Conservation (phyloP, 2,113 vertebrate genomes). For the Mola mola region DNA sequence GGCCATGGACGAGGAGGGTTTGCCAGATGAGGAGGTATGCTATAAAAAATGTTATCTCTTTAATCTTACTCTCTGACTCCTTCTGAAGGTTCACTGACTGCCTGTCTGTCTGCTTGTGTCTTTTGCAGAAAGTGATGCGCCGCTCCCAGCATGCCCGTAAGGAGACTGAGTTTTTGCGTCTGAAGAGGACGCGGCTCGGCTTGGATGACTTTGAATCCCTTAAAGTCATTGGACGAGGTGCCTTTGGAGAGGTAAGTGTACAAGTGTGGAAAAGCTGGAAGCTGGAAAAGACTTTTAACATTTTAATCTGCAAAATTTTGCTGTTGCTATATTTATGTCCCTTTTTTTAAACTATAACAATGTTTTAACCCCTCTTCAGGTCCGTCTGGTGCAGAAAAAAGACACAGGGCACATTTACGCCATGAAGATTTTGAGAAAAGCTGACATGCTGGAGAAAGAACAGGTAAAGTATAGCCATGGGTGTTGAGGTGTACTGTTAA, state of each 20-base stretch:
- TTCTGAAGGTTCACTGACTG: too few relatives aligned
- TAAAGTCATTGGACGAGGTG: slow-evolving; percentile 97
- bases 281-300: background rate
- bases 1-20: slow-evolving; percentile 96
- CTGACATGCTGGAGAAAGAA: slow-evolving; percentile 98
- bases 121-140: slow-evolving; percentile 90
- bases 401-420: slow-evolving; percentile 99
- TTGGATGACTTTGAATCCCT: slow-evolving; percentile 97
- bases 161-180: slow-evolving; percentile 94
- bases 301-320: background rate
- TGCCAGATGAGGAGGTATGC: slow-evolving; percentile 94
- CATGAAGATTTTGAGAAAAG: slow-evolving; percentile 98
- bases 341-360: too few relatives aligned
- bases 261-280: background rate
- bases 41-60: too few relatives aligned
- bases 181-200: slow-evolving; percentile 95
- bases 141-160: slow-evolving; percentile 96
- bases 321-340: background rate
- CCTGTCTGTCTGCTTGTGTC: background rate
- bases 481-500: background rate
- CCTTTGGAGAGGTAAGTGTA: slow-evolving; percentile 92
- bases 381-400: slow-evolving; percentile 97
- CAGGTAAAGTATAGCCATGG: slow-evolving; percentile 81
- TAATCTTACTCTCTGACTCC: too few relatives aligned
- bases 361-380: slow-evolving; percentile 84